Evolutionary conservation across 2,888 invertebrate genomes (phyloP), one percentile per base, ranked within the genome.

Genomic region (Hydraecia micacea): DNA sequence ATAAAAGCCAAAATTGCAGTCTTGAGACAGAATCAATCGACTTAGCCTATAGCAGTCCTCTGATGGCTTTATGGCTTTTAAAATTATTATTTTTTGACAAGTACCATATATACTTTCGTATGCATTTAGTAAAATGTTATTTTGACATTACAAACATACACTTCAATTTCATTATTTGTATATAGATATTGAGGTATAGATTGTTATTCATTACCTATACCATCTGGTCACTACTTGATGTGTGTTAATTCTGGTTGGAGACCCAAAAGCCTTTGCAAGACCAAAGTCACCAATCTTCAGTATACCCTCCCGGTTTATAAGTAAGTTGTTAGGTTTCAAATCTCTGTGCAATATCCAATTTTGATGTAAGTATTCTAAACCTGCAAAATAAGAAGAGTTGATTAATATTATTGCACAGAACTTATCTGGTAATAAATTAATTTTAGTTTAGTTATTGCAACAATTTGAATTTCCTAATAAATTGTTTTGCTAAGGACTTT

Each of bases 281-380:
- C 99, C 99, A 97, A 99, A 99, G 97, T 99, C 99, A 85, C 99
- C 99, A 90, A 99, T 98, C 97, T 99, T 99, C 11, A 99, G 96
- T 39, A 99, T 97, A 9, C 99, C 99, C 88, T 98, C 98, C 46
- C 98, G 97, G 94, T 99, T 99, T 42, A 99, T 98, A 46, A 99
- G 97, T 91, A 99, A 98, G 97, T 99, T 99, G 94, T 99, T 99
- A 0, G 99, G 99, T 95, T 99, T 99, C 90, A 99, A 97, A 97
- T 99, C 99, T 93, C 99, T 97, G 93, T 99, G 99, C 73, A 99
- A 96, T 90, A 99, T 99, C 99, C 99, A 99, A 94, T 99, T 98
- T 86, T 97, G 97, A 94, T 99, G 99, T 68, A 99, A 97, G 95
- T 99, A 99, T 95, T 99, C 99, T 79, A 99, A 96, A 0, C 99